phyloP scores from a whole-genome alignment of 2,888 invertebrate species.

The Glaucopsyche alexis region DNA sequence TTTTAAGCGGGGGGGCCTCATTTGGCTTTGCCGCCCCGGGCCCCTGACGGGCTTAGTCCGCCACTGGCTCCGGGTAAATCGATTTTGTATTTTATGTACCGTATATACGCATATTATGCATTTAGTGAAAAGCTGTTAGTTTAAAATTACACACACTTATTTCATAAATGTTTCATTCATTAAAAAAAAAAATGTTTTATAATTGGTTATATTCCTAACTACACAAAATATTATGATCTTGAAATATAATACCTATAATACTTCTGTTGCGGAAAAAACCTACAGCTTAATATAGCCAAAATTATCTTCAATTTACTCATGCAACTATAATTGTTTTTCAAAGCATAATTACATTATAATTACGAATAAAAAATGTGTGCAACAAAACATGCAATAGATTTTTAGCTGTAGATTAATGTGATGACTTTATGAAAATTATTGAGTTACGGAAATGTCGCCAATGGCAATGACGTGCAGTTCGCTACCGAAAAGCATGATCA shows the following conservation, averaged over 20 bases:
- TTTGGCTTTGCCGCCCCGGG: no score
- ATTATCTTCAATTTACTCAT: background rate
- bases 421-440: background rate
- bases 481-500: no score
- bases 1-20: no score
- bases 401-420: background rate
- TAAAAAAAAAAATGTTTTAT: no score
- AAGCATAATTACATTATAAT: background rate
- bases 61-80: no score
- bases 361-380: background rate
- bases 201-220: background rate
- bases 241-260: background rate
- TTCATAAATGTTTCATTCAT: no score
- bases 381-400: background rate
- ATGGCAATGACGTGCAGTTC: background rate
- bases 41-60: no score
- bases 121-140: no score
- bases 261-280: background rate
- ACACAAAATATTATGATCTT: background rate
- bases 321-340: slow-evolving; percentile 1
- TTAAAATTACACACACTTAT: no score
- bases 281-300: background rate
- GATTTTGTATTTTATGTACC: no score
- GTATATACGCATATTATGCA: no score
- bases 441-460: background rate